Evolutionary conservation across 1,140 invertebrate genomes (phyloP), one percentile per base, ranked within the genome.

Genomic region (Drosophila sechellia): DNA sequence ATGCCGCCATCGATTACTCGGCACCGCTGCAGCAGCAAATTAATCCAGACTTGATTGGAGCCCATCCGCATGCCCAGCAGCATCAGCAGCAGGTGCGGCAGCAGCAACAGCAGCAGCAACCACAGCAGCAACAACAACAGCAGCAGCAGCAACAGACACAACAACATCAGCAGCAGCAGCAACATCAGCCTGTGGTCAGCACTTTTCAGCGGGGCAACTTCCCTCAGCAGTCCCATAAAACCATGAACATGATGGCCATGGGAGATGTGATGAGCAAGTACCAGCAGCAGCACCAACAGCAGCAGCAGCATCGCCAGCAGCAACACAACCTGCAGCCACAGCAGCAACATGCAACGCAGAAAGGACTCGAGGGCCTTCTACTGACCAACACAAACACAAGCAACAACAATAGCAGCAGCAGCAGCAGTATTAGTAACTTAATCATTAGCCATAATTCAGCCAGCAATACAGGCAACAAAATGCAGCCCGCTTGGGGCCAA

Each of bases 381-480:
- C 55, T 77, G 73, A 75, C 48, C 55, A 86, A 74, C 59, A 81
- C 49, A 61, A 84, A 55, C 59, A 76, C 11, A 69, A 81, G 17
- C 71, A 71, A 43, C 63, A 60, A 65, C 2, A 43, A 59, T 66
- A 74, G 40, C 43, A 70, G 50, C 46, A 68, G 37, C 72, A 74
- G 73, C 85, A 91, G 78, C 86, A 91, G 90, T 92, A 92, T 90
- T 91, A 91, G 81, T 91, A 91, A 91, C 77, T 90, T 91, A 90
- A 87, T 91, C 79, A 87, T 84, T 90, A 92, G 90, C 81, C 83
- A 92, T 90, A 92, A 91, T 91, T 87, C 81, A 81, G 79, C 65
- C 77, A 72, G 90, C 84, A 91, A 91, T 90, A 73, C 69, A 70
- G 74, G 53, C 75, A 77, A 42, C 74, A 78, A 49, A 20, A 77